Conservation (phyloP, 2,888 invertebrate genomes). For the Craniophora ligustri region DNA sequence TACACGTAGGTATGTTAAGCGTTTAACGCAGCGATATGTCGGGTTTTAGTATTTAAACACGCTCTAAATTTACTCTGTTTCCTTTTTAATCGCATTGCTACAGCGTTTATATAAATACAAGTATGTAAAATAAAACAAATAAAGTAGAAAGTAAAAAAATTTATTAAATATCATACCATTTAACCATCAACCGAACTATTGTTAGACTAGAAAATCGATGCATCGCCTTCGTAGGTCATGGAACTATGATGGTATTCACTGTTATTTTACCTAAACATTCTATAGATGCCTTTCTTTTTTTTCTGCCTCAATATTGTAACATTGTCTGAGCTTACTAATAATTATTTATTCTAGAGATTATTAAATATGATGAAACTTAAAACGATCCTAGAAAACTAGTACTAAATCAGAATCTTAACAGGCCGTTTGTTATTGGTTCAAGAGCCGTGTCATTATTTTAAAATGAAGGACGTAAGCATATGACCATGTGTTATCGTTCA, state of each 20-base stretch:
- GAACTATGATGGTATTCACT: constrained; percentile 12
- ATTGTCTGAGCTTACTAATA: too few relatives aligned
- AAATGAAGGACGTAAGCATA: constrained; percentile 52
- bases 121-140: too few relatives aligned
- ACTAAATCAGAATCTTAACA: not conserved
- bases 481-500: constrained; percentile 61
- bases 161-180: constrained; percentile 23
- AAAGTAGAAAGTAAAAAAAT: too few relatives aligned
- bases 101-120: too few relatives aligned
- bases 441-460: constrained; percentile 54
- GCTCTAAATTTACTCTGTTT: constrained; percentile 21
- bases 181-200: constrained; percentile 28
- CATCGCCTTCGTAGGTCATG: constrained; percentile 24
- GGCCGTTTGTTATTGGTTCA: constrained; percentile 18
- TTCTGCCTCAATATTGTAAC: too few relatives aligned
- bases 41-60: constrained; percentile 19
- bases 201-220: constrained; percentile 40
- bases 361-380: not conserved
- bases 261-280: not conserved
- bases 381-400: not conserved
- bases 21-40: constrained; percentile 13
- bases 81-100: constrained; percentile 17
- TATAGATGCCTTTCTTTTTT: too few relatives aligned
- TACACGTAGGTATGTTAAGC: constrained; percentile 34
- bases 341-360: not conserved